Evolutionary conservation across 2,797 vertebrate species (phyloP), one percentile per base, ranked within the genome.

Genomic region (Cichlasoma orientale): DNA sequence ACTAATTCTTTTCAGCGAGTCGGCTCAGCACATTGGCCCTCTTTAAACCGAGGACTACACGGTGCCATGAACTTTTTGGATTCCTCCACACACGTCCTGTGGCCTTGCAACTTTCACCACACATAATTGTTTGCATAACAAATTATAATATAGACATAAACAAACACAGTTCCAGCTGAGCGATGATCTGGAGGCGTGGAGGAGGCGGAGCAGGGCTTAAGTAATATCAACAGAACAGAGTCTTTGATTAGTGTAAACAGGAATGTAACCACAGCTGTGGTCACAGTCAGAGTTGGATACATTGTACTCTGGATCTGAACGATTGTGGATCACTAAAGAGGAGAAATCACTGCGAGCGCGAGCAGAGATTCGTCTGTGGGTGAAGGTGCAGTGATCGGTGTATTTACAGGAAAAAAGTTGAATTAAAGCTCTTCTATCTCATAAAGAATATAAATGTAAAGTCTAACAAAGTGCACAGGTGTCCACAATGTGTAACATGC

Each of bases 191-290:
- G 47, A 74, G 70, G 7, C 68, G 68, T 74, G 53, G 73, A 66
- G 61, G 23, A 66, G 58, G 63, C 50, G 63, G 61, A 68, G 61
- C 16, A 68, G 61, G 18, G 41, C n/a, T 54, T 72, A 31, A 80
- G 78, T 76, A n/a, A 58, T 63, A 77, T 83, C 82, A 85, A 38
- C 72, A 71, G 21, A 80, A 50, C 73, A 82, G 72, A 78, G 63
- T 27, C 70, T 83, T 74, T 88, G 84, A 83, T 90, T 83, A 59
- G 77, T 77, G 74, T 74, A 75, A 87, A 90, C 82, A 91, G 77
- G 58, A 88, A 73, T 78, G 73, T 53, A 72, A 82, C 79, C 82
- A 83, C 79, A 82, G 61, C 59, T 75, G 73, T 75, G 82, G 79
- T 78, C 75, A 31, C 13, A 53, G 55, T 68, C 79, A 36, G 16